Evolutionary conservation across 2,797 vertebrate species (phyloP).

Genomic region (Trichosurus vulpecula): DNA sequence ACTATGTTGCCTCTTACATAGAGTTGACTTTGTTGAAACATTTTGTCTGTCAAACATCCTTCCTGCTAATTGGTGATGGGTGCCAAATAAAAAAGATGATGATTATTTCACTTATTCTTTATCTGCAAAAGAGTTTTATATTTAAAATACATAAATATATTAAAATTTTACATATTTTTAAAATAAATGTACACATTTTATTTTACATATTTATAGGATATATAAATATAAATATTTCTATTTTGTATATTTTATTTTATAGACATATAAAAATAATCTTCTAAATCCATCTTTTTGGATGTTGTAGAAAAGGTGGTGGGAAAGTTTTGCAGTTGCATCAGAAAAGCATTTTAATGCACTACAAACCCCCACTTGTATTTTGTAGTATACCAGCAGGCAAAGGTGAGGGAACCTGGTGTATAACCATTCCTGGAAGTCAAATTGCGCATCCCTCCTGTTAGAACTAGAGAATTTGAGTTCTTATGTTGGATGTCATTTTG

Average conservation of each 20-base stretch:
- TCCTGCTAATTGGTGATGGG: not conserved
- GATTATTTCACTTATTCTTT: not conserved
- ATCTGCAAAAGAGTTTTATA: not conserved
- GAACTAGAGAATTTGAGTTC: slow-evolving; percentile 2
- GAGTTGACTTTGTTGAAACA: not conserved
- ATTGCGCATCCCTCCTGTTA: not conserved
- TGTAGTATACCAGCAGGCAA: not conserved
- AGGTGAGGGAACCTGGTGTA: not conserved
- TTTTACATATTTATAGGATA: not conserved
- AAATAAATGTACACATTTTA: not conserved
- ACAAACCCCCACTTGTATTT: not conserved
- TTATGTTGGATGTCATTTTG: not conserved
- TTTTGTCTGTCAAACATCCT: not conserved
- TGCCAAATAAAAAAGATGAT: not conserved
- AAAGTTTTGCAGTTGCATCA: slow-evolving; percentile 22
- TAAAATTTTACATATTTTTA: not conserved
- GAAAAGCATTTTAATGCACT: not conserved
- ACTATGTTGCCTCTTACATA: not conserved
- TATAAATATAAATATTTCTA: not conserved
- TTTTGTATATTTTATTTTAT: not conserved
- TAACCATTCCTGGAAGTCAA: not conserved
- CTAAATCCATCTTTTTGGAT: slow-evolving; percentile 14
- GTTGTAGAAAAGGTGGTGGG: slow-evolving; percentile 1
- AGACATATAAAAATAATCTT: not conserved
- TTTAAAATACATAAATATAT: not conserved